Base-by-base conservation (phyloP, 1,140 invertebrate species). In the Rhizoglyphus robini region DNA sequence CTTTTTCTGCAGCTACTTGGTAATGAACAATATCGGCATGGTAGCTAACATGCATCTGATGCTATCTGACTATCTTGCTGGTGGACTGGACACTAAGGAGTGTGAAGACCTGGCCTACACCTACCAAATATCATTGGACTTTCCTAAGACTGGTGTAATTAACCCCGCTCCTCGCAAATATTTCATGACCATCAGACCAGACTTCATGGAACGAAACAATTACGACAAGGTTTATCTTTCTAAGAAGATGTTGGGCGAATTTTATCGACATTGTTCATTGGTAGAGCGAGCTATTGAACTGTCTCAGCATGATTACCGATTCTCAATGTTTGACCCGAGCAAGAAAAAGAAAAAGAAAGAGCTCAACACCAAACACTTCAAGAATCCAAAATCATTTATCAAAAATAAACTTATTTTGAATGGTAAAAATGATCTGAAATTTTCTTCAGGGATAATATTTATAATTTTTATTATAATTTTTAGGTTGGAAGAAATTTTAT, bases 1-100 rank as follows among this genome's bases (percentile, higher is more conserved):
- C n/a, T 76, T 75, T 59, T 66, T 75, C 46, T 54, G 67, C 4
- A 47, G 70, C 2, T 75, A 69, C 62, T 69, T 75, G n/a, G 49
- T 58, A 4, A 65, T 69, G 25, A 75, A 76, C 60, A 67, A 70
- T 25, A 66, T 75, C 49, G 74, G 73, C 11, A 48, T 13, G 1
- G 68, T 75, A 8, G 72, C 73, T 11, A 71, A 57, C 62, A 67
- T 71, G 3, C 71, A 72, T 63, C 54, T 75, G 15, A 71, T 68
- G 0, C 51, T 51, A 25, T 70, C 74, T 18, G 74, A 75, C 67
- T 11, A 34, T 13, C 30, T 66, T 31, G 25, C 29, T 30, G 25
- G 57, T 2, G 71, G 70, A 5, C 67, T 76, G 41, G 47, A 64
- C 34, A n/a, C 47, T 31, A 23, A 69, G 13, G 60, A 67, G 15